phyloP scores from a whole-genome alignment of 2,888 invertebrate species.

The Parnassius orleans region DNA sequence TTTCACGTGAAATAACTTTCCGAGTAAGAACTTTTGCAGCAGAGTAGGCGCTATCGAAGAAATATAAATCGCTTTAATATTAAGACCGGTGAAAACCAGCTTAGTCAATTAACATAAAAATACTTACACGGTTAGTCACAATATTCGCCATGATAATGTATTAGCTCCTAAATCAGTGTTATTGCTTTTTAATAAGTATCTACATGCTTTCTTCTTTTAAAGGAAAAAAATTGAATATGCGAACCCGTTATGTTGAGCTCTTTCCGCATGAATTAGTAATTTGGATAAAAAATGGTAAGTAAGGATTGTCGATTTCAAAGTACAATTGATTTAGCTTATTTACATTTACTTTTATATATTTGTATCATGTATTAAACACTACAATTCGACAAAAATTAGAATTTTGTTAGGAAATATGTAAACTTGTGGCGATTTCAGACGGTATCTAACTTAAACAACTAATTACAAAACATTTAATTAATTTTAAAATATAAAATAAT shows the following conservation, averaged over 20 bases:
- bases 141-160: slow-evolving; percentile 22
- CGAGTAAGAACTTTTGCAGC: not conserved
- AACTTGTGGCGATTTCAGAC: no score
- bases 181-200: slow-evolving; percentile 18
- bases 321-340: no score
- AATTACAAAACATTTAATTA: no score
- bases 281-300: no score
- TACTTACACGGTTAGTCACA: slow-evolving; percentile 29
- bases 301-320: no score
- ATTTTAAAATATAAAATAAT: no score
- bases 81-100: slow-evolving; percentile 30
- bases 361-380: no score
- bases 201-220: slow-evolving; percentile 1
- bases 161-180: slow-evolving; percentile 14
- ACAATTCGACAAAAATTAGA: no score
- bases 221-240: not conserved
- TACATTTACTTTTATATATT: no score
- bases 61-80: slow-evolving; percentile 16
- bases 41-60: slow-evolving; percentile 6
- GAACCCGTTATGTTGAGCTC: not conserved
- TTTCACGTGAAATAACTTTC: not conserved
- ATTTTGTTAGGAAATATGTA: no score
- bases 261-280: not conserved
- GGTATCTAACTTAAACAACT: no score
- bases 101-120: slow-evolving; percentile 31